A percentile compares a stretch with the other conserved stretches of the same genome.
Conservation (phyloP, 2,113 vertebrate genomes). For the Lonchura striata region DNA sequence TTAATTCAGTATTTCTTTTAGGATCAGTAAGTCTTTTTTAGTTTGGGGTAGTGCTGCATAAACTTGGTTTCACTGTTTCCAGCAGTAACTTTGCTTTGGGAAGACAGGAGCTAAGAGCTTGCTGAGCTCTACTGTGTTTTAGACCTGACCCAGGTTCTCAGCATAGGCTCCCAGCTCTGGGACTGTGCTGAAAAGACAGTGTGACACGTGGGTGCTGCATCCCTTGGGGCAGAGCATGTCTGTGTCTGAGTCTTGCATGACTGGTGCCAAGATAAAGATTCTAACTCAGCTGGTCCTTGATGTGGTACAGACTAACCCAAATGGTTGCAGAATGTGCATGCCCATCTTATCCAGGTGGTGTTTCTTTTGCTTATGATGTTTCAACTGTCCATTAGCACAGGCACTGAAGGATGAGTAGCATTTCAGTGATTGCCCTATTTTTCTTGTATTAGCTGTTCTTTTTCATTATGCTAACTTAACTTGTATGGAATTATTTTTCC, state of each 20-base stretch:
- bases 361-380: not conserved
- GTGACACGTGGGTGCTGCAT: rapidly evolving
- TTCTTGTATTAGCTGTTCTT: not conserved
- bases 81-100: not conserved
- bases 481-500: not conserved
- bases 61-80: not conserved
- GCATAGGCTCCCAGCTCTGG: not conserved
- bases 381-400: not conserved
- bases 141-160: not conserved
- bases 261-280: not conserved
- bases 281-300: not conserved
- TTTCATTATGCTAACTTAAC: not conserved
- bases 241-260: not conserved
- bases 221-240: not conserved
- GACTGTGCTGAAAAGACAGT: not conserved
- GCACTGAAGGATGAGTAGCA: not conserved
- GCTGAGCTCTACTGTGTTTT: not conserved
- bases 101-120: not conserved
- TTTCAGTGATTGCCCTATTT: not conserved
- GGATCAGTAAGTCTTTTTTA: not conserved
- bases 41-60: not conserved
- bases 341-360: not conserved
- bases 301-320: not conserved
- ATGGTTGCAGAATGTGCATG: rapidly evolving
- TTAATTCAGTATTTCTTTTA: not conserved